phyloP scores from a whole-genome alignment of 2,797 vertebrate genomes.

The Bradypus variegatus region DNA sequence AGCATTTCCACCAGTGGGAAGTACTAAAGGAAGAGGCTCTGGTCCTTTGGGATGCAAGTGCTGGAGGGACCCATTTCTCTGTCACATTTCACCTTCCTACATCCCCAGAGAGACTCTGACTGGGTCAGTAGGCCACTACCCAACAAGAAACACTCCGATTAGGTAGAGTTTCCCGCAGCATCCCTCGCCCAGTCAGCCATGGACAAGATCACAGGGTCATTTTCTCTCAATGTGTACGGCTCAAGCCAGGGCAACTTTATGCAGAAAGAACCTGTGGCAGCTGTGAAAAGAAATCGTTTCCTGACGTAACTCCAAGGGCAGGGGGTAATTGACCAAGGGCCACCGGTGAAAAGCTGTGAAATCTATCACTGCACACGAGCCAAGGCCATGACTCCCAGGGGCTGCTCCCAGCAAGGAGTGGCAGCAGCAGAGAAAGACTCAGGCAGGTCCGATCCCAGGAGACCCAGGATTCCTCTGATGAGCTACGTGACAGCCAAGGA shows the following conservation, averaged over 20 bases:
- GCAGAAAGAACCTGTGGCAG: background rate
- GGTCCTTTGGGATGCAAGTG: background rate
- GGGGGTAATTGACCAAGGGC: background rate
- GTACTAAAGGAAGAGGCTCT: background rate
- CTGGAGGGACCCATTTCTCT: background rate
- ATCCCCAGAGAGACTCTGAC: background rate
- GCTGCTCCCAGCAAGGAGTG: background rate
- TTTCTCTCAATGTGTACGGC: background rate
- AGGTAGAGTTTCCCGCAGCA: background rate
- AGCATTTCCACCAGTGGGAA: background rate
- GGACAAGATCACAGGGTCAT: background rate
- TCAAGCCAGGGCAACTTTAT: background rate
- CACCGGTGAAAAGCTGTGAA: background rate
- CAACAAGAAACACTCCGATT: background rate
- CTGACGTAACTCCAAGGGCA: background rate
- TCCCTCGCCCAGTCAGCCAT: background rate
- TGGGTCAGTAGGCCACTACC: background rate
- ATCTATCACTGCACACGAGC: background rate
- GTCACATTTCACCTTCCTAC: background rate
- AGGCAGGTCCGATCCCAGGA: background rate
- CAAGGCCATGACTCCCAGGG: too few relatives aligned
- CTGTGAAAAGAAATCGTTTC: background rate
- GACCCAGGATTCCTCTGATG: background rate
- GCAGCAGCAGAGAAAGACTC: background rate
- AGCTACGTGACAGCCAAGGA: background rate